phyloP scores from a whole-genome alignment of 2,797 vertebrate species.

The Acestrorhynchus altus region DNA sequence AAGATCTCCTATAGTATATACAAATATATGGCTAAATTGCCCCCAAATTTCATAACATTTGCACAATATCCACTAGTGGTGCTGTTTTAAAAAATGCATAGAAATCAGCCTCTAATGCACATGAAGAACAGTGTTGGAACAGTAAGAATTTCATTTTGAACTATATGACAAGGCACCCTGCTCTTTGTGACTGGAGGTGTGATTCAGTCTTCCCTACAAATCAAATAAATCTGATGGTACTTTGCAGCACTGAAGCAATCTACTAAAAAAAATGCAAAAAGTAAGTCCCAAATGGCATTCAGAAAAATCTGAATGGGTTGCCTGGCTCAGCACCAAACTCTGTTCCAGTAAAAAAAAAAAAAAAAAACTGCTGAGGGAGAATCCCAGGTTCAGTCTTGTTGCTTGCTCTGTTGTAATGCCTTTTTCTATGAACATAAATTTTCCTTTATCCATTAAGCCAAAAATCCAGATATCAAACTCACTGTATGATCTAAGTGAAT shows the following conservation, averaged over 20 bases:
- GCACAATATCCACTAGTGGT: too few relatives aligned
- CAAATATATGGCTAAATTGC: too few relatives aligned
- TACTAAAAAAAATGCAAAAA: background rate
- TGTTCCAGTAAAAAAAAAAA: background rate
- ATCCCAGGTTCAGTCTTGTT: background rate
- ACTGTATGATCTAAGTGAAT: constrained; percentile 13
- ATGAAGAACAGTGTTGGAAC: too few relatives aligned
- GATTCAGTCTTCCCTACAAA: background rate
- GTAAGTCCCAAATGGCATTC: background rate
- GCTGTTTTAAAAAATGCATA: too few relatives aligned
- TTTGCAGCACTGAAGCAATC: background rate
- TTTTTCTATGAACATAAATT: background rate
- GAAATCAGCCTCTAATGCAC: too few relatives aligned
- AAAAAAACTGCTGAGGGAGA: constrained; percentile 11
- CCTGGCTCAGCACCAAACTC: background rate
- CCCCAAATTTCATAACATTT: too few relatives aligned
- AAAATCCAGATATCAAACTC: background rate
- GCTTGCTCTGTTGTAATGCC: background rate
- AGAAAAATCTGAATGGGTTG: constrained; percentile 3
- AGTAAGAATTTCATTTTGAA: too few relatives aligned
- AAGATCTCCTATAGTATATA: too few relatives aligned
- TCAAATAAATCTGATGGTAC: background rate
- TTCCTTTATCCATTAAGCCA: constrained; percentile 7
- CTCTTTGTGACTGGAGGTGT: constrained; percentile 12
- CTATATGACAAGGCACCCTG: too few relatives aligned